Base-by-base conservation (phyloP, 2,888 invertebrate genomes). In the Drosophila robusta region DNA sequence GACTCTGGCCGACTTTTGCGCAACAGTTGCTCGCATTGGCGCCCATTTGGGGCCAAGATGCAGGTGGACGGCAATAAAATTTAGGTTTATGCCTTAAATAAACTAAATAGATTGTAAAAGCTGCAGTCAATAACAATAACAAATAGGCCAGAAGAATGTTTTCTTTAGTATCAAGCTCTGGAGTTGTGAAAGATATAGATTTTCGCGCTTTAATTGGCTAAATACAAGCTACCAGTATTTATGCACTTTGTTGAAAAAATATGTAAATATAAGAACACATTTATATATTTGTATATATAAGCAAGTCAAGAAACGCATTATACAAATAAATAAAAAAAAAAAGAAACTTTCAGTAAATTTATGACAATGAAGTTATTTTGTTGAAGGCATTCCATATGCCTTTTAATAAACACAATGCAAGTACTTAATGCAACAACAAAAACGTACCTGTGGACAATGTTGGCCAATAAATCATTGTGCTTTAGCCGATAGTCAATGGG, bases 391-490 rank as follows among this genome's bases (percentile, higher is more conserved):
- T 39, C 29, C 42, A 41, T 41, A 18, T 60, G 50, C 69, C 69
- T 39, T 44, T 47, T 58, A 14, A 38, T 12, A 11, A 60, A 41
- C 45, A 26, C 26, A 16, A 38, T 34, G 12, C 39, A 34, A 34
- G 12, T 12, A 12, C 4, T 34, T 32, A 4, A 32, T 8, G 9
- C 0, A 9, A 11, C 32, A 32, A 34, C 34, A 34, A 34, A 34
- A 11, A 75, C 83, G 93, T 94, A 98, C 98, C 98, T 90, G 95
- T 99, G 98, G 64, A 98, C 97, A 89, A 96, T 95, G 93, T 98
- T 98, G 64, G 97, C 97, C 46, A 99, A 94, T 44, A 98, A 94
- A 92, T 98, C 98, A 93, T 98, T 98, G 93, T 98, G 97, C 91
- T 97, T 97, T 71, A 99, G 94, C 91, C 96, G 94, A 93, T 98